phyloP scores from a whole-genome alignment of 2,797 vertebrate species.

The Scleropages formosus region DNA sequence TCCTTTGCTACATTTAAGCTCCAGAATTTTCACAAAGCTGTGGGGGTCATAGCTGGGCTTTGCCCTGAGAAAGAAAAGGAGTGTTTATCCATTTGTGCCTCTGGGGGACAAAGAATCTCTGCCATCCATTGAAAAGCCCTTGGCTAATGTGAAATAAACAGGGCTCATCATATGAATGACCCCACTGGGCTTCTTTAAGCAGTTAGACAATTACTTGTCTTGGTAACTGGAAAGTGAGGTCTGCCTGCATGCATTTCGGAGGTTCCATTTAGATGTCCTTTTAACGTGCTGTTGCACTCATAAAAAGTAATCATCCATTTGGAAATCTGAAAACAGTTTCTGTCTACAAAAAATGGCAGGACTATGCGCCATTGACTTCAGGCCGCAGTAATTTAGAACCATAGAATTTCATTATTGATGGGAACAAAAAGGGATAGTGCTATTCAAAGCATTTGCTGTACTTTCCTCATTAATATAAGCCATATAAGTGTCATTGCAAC shows the following conservation, averaged over 20 bases:
- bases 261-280: neutral
- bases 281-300: neutral
- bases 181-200: no score
- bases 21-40: no score
- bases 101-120: neutral
- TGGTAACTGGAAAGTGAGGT: no score
- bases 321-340: neutral
- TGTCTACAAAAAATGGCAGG: neutral
- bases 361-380: neutral
- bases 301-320: neutral
- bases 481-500: conserved; percentile 7
- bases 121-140: no score
- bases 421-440: neutral
- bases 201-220: no score
- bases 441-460: neutral
- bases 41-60: no score
- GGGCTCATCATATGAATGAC: no score
- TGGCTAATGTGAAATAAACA: no score
- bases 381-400: neutral
- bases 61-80: no score
- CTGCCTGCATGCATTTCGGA: neutral
- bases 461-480: conserved; percentile 10
- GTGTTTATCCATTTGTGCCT: neutral
- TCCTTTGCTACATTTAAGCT: neutral
- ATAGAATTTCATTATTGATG: conserved; percentile 13